phyloP scores from a whole-genome alignment of 1,140 invertebrate genomes.

The Linepithema humile region DNA sequence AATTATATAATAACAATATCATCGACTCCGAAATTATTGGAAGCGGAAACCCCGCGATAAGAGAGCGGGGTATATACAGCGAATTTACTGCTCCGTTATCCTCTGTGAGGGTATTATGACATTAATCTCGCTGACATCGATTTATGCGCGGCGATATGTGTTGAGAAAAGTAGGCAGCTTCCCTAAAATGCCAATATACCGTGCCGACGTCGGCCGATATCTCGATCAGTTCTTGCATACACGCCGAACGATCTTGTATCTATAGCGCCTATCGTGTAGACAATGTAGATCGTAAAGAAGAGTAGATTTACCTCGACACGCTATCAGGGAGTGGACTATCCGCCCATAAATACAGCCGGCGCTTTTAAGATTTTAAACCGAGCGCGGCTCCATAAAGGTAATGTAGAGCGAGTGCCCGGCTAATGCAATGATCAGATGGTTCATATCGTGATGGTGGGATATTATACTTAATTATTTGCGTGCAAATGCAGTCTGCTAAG shows the following conservation, averaged over 20 bases:
- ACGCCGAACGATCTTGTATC: conserved; percentile 9
- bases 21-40: neutral
- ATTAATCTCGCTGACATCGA: conserved; percentile 34
- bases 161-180: conserved; percentile 30
- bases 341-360: conserved; percentile 48
- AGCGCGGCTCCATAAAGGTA: conserved; percentile 21
- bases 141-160: conserved; percentile 33
- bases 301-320: conserved; percentile 5
- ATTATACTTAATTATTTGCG: conserved; percentile 33
- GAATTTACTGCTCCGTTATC: neutral
- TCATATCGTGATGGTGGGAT: conserved; percentile 16
- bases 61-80: neutral
- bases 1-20: neutral
- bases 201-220: neutral
- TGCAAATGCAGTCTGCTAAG: conserved; percentile 4
- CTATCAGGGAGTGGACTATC: conserved; percentile 36
- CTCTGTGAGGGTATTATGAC: neutral
- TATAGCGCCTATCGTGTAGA: conserved; percentile 9
- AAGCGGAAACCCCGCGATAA: neutral
- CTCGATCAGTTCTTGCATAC: conserved; percentile 41
- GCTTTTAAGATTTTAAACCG: conserved; percentile 49
- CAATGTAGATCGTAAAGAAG: neutral
- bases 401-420: conserved; percentile 10
- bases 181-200: neutral
- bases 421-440: conserved; percentile 48